Evolutionary conservation across 1,140 invertebrate species (phyloP), one percentile per base, ranked within the genome.

Genomic region (Drosophila persimilis): DNA sequence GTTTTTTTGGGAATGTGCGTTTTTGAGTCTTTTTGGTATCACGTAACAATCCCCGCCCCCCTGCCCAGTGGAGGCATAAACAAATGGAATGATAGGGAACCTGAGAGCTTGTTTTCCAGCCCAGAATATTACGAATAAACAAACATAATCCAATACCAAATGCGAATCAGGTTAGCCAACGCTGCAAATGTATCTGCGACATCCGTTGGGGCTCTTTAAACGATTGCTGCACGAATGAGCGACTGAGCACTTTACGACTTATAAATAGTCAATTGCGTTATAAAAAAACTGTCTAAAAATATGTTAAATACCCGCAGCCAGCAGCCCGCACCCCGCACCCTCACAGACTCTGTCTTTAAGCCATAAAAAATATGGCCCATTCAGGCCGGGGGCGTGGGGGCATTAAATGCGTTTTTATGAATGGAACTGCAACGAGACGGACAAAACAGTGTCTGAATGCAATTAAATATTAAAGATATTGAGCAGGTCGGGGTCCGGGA

Each of bases 201-300:
- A 64, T 75, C 67, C 29, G 54, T 45, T 54, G 31, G 55, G 56
- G 58, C 44, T 48, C 20, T 35, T 52, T 39, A 39, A 39, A 39
- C 51, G 31, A 31, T 15, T 22, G 31, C 29, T 15, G 31, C 31
- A 20, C 15, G 29, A 52, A 39, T 9, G 35, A 35, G 20, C 35
- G 50, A 52, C 13, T 20, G 44, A 62, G 57, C 46, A 54, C 67
- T 80, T 80, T 80, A 80, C 66, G 59, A 59, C 65, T 71, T 78
- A 52, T 74, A 79, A 79, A 79, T 75, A 73, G 61, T 61, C 55
- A 35, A 67, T 13, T 54, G 61, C 55, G 55, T 20, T 62, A 58
- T 79, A 75, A 80, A 75, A 39, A 26, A 26, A 71, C 75, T 35
- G 59, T 79, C 77, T 79, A 80, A 80, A 80, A 75, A 75, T 80